phyloP scores from a whole-genome alignment of 2,888 invertebrate genomes.

The Cryptocephalus moraei region DNA sequence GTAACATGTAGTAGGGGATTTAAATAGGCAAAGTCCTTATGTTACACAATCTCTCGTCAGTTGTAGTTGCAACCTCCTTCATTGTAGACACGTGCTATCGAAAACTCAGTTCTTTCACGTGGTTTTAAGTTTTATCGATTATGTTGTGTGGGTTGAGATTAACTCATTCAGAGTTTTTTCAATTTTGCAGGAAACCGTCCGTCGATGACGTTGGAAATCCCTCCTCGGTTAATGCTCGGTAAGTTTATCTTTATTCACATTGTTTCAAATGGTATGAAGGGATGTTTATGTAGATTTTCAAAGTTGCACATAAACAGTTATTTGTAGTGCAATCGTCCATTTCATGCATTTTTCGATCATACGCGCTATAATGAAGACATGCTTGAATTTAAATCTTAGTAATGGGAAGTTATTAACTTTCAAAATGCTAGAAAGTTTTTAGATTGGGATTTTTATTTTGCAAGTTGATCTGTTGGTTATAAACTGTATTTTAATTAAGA shows the following conservation, averaged over 20 bases:
- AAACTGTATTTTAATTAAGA: too few relatives aligned
- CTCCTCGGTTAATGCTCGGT: slow-evolving; percentile 80
- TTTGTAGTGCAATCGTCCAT: too few relatives aligned
- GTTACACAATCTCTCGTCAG: slow-evolving; percentile 20
- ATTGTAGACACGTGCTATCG: not conserved
- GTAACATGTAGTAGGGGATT: slow-evolving; percentile 27
- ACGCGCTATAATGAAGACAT: too few relatives aligned
- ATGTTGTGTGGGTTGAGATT: slow-evolving; percentile 31
- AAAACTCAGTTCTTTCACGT: not conserved
- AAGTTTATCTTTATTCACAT: slow-evolving; percentile 30
- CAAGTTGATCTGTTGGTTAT: too few relatives aligned
- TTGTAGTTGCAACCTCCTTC: slow-evolving; percentile 20
- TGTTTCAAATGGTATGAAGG: not conserved
- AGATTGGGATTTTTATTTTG: too few relatives aligned
- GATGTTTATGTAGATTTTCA: slow-evolving; percentile 1
- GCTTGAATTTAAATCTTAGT: too few relatives aligned
- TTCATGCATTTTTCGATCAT: too few relatives aligned
- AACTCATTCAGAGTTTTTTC: slow-evolving; percentile 31
- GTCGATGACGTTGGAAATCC: slow-evolving; percentile 79
- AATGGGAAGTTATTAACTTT: too few relatives aligned
- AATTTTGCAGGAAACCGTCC: slow-evolving; percentile 70
- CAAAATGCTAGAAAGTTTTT: too few relatives aligned
- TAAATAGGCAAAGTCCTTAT: slow-evolving; percentile 19
- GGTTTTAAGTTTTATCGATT: slow-evolving; percentile 3
- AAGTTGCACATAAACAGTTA: not conserved